Evolutionary conservation across 2,797 vertebrate species (phyloP).

Genomic region (Austrolebias charrua): DNA sequence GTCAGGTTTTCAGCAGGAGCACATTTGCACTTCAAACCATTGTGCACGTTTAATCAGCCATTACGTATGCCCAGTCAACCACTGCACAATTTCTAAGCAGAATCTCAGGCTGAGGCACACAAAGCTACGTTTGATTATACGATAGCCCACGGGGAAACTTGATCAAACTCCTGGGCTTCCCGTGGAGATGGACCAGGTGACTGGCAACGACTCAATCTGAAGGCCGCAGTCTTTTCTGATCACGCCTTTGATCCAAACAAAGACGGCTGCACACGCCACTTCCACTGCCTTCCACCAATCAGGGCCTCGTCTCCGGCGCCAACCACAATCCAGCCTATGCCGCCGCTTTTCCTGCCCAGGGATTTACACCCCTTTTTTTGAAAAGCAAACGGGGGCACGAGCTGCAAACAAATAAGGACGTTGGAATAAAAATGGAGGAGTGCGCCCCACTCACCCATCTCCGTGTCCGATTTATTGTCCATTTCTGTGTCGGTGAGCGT

Average conservation of each 20-base stretch:
- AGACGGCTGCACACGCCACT: slow-evolving; percentile 62
- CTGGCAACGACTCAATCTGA: slow-evolving; percentile 69
- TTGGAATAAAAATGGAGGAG: slow-evolving; percentile 29
- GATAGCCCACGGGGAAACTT: slow-evolving; percentile 78
- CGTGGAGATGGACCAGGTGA: slow-evolving; percentile 78
- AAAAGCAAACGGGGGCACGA: slow-evolving; percentile 27
- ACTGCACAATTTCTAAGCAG: slow-evolving; percentile 76
- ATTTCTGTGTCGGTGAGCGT: slow-evolving; percentile 98
- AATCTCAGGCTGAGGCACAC: slow-evolving; percentile 78
- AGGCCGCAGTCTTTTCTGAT: slow-evolving; percentile 56
- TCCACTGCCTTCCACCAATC: slow-evolving; percentile 61
- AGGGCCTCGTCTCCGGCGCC: slow-evolving; percentile 44
- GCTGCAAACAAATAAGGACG: slow-evolving; percentile 29
- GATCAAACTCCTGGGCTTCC: slow-evolving; percentile 73
- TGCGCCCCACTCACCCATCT: slow-evolving; percentile 87
- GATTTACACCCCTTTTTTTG: slow-evolving; percentile 23
- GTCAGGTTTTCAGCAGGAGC: slow-evolving; percentile 82
- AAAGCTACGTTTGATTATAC: slow-evolving; percentile 84
- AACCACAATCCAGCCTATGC: slow-evolving; percentile 48
- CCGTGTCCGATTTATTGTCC: slow-evolving; percentile 97
- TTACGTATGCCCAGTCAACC: slow-evolving; percentile 81
- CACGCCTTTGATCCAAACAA: slow-evolving; percentile 70
- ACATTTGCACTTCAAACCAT: slow-evolving; percentile 89
- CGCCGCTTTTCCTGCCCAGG: slow-evolving; percentile 31
- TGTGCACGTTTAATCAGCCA: slow-evolving; percentile 83